Evolutionary conservation across 2,797 vertebrate species (phyloP).

Genomic region (Sphenopsis melanotis): DNA sequence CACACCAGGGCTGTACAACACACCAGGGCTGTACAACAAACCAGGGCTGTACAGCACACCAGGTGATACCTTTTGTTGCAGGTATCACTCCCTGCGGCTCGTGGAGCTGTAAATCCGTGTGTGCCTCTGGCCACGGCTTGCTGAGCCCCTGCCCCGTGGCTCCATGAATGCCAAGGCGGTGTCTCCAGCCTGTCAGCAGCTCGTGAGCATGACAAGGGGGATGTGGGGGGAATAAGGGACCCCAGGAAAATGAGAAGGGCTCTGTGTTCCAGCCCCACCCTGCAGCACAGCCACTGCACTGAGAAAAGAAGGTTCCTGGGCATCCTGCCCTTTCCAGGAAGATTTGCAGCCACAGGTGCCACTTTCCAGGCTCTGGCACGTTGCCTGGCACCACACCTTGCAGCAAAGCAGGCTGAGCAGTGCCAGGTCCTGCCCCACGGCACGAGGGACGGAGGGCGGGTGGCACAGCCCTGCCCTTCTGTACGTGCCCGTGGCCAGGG

Average conservation of each 20-base stretch:
- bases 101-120: fast-evolving
- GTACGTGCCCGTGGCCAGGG: not conserved
- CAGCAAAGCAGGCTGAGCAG: not conserved
- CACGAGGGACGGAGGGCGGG: not conserved
- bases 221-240: not conserved
- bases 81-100: not conserved
- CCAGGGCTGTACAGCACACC: no score
- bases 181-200: not conserved
- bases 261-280: fast-evolving
- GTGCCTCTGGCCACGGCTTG: not conserved
- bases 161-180: fast-evolving
- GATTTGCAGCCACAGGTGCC: not conserved
- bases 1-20: no score
- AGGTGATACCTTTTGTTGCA: not conserved
- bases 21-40: no score
- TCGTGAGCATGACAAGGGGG: fast-evolving
- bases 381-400: not conserved
- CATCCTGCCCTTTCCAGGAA: not conserved
- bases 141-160: not conserved
- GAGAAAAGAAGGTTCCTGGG: not conserved
- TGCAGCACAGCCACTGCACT: not conserved
- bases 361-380: not conserved
- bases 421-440: fast-evolving
- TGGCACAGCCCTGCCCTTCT: fast-evolving
- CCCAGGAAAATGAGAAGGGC: not conserved